Evolutionary conservation across 2,888 invertebrate genomes (phyloP).

Genomic region (Volucella bombylans): DNA sequence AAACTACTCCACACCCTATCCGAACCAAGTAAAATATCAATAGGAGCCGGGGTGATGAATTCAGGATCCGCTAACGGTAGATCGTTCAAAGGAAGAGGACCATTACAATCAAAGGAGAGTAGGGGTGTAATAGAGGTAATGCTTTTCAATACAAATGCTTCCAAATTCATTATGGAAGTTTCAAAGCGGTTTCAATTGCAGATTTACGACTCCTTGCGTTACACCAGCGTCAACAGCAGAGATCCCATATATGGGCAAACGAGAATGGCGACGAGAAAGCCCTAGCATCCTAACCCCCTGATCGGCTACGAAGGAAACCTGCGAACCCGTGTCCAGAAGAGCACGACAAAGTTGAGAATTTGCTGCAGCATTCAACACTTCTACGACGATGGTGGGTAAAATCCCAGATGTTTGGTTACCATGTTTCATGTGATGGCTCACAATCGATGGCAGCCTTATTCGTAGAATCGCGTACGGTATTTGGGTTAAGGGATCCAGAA

Average conservation of each 20-base stretch:
- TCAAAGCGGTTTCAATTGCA: conserved; percentile 18
- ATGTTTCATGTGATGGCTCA: neutral
- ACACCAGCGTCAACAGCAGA: conserved; percentile 22
- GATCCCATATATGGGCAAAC: conserved; percentile 22
- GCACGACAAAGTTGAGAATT: neutral
- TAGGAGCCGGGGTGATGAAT: neutral
- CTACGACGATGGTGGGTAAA: conserved; percentile 11
- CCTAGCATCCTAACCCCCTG: conserved; percentile 13
- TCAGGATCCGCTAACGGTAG: neutral
- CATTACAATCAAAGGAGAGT: conserved; percentile 16
- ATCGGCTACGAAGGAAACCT: conserved; percentile 19
- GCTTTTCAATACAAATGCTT: conserved; percentile 16
- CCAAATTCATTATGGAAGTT: conserved; percentile 16
- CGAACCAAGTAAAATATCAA: no score
- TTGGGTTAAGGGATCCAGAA: neutral
- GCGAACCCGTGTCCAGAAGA: neutral
- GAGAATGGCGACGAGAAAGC: conserved; percentile 20
- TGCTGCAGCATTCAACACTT: conserved; percentile 15
- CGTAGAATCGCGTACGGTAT: neutral
- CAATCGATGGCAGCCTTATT: conserved; percentile 9
- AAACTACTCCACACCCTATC: neutral
- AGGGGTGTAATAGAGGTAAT: conserved; percentile 25
- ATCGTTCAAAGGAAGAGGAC: conserved; percentile 8
- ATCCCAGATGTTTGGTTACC: conserved; percentile 7
- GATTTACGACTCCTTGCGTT: conserved; percentile 22